A percentile compares a stretch with the other conserved stretches of the same genome.
Conservation (phyloP, 2,113 vertebrate species). For the Cyrtonyx montezumae region DNA sequence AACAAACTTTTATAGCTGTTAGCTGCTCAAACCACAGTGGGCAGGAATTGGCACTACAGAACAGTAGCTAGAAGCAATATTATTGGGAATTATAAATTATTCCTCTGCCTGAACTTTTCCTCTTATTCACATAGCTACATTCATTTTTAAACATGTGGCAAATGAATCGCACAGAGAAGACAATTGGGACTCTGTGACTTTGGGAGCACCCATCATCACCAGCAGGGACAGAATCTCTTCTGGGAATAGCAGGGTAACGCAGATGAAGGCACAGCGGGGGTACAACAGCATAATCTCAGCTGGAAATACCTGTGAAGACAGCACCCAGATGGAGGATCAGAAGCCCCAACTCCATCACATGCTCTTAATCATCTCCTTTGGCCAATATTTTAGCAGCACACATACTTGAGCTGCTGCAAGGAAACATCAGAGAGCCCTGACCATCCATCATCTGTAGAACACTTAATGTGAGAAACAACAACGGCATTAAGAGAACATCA, state of each 20-base stretch:
- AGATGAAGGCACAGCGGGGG: not conserved
- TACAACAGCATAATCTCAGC: not conserved
- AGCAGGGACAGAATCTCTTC: not conserved
- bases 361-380: slow-evolving; percentile 8
- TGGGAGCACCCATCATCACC: slow-evolving; percentile 6
- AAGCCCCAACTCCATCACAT: slow-evolving; percentile 17
- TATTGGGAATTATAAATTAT: slow-evolving; percentile 68
- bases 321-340: not conserved
- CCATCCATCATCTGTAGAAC: slow-evolving; percentile 33
- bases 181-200: slow-evolving; percentile 58
- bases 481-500: slow-evolving; percentile 59
- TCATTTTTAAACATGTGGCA: slow-evolving; percentile 64
- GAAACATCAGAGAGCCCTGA: slow-evolving; percentile 35
- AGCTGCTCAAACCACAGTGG: slow-evolving; percentile 77
- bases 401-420: slow-evolving; percentile 1
- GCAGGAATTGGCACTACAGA: slow-evolving; percentile 71
- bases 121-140: slow-evolving; percentile 70
- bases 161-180: slow-evolving; percentile 15
- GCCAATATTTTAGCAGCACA: not conserved
- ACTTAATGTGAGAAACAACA: slow-evolving; percentile 35
- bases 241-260: not conserved
- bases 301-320: not conserved
- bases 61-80: slow-evolving; percentile 71
- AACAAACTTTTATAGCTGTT: slow-evolving; percentile 83
- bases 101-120: slow-evolving; percentile 72